Evolutionary conservation across 1,140 invertebrate species (phyloP), one percentile per base, ranked within the genome.

Genomic region (Meloidogyne floridensis): DNA sequence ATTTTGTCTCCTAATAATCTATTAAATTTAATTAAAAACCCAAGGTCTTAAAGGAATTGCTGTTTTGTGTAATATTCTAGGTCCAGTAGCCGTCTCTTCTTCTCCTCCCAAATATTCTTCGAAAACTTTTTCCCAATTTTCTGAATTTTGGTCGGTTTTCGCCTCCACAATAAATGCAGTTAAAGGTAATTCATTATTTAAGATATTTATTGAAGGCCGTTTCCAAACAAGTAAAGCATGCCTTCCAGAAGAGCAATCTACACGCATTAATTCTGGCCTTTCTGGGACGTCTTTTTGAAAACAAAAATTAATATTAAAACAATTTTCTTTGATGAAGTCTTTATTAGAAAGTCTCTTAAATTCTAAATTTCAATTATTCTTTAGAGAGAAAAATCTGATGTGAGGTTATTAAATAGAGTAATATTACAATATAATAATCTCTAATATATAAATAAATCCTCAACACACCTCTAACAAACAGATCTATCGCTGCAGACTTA

Each of bases 111-210:
- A 88, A 15, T 73, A 76, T 32, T 85, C 83, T 69, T 82, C 83
- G 10, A 85, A 81, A 6, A 86, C 81, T 70, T 84, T 85, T 53
- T 74, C 94, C 97, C 97, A 99, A 0, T 93, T 93, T 90, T 96
- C 95, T 0, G 95, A 95, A 13, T 94, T 95, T 90, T 98, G 98
- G 56, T 93, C 94, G 0, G 97, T 99, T 43, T 51, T 72, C 2
- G 77, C 77, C 43, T 79, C 94, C 81, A 99, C 94, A 6, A 93
- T 94, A 90, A 94, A 99, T 84, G 94, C 93, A 3, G 96, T 92
- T 87, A 99, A 97, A 6, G 96, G 95, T 3, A 96, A 94, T 84
- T 96, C 93, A 91, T 98, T 97, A 90, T 97, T 96, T 59, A 59
- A 15, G 2, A 65, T 59, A 15, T 47, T 47, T 59, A 59, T 15